These are phyloP conservation scores for Andrena cerasifolii DNA, from an alignment of 1,140 invertebrate species.

Conservation along the genomic window DNA sequence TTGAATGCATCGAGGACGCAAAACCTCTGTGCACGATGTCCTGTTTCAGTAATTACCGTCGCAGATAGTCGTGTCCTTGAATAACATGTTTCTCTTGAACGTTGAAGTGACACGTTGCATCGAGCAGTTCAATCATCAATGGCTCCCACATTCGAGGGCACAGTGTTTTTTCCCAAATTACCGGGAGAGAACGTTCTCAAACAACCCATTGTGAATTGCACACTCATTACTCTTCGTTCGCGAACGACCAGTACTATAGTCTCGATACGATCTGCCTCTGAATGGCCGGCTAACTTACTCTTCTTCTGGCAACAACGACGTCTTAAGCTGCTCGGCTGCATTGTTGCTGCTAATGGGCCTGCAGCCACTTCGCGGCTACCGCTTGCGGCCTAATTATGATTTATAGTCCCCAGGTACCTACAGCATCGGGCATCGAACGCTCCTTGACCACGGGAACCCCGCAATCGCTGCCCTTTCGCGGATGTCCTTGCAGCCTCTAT, in stretches of 20 bases:
- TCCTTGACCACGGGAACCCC: slow-evolving; percentile 48
- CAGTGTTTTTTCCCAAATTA: neutral
- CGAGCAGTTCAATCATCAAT: neutral
- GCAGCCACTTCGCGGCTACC: slow-evolving; percentile 73
- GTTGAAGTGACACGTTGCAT: neutral
- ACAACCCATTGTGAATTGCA: slow-evolving; percentile 29
- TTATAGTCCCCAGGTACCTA: slow-evolving; percentile 73
- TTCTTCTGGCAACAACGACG: slow-evolving; percentile 71
- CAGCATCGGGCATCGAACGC: slow-evolving; percentile 69
- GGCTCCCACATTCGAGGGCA: neutral
- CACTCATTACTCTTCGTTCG: slow-evolving; percentile 52
- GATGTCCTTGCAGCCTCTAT: slow-evolving; percentile 36
- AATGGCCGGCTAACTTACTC: slow-evolving; percentile 66
- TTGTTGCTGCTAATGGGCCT: slow-evolving; percentile 77
- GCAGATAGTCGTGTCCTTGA: neutral
- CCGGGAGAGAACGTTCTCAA: neutral
- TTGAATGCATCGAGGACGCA: neutral
- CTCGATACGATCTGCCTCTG: slow-evolving; percentile 62
- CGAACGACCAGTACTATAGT: slow-evolving; percentile 52
- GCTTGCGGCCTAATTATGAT: slow-evolving; percentile 78
- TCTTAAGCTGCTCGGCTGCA: slow-evolving; percentile 73
- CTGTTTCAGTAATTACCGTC: slow-evolving; percentile 15
- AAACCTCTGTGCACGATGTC: neutral
- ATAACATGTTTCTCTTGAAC: neutral
- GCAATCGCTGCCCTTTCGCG: slow-evolving; percentile 58